A percentile compares a stretch with the other conserved stretches of the same genome.
Conservation (phyloP, 2,797 vertebrate genomes). For the Hippocampus kuda region DNA sequence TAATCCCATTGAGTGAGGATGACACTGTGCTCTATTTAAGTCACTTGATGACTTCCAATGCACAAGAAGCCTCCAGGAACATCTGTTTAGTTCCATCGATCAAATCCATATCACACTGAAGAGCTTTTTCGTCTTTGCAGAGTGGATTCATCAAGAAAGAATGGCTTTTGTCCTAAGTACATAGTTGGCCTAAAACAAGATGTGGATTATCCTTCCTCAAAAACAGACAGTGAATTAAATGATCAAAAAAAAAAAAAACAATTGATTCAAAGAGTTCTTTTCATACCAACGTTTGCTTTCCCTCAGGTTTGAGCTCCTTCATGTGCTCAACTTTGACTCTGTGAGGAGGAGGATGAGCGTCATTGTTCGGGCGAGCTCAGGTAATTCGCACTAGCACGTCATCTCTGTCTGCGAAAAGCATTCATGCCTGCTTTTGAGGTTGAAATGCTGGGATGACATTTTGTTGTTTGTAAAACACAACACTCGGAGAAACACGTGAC, state of each 20-base stretch:
- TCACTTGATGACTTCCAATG: background rate
- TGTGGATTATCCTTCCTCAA: background rate
- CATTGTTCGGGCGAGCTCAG: slow-evolving; percentile 81
- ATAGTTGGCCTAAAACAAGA: background rate
- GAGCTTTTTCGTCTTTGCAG: background rate
- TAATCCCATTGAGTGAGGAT: background rate
- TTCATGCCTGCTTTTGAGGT: background rate
- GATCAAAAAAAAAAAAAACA: background rate
- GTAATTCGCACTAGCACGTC: slow-evolving; percentile 45
- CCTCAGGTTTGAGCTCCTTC: slow-evolving; percentile 82
- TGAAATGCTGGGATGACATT: background rate
- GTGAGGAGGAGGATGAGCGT: slow-evolving; percentile 96
- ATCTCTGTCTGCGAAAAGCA: background rate
- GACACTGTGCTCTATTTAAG: background rate
- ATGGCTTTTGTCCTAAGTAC: background rate
- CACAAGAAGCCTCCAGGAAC: background rate
- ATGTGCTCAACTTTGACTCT: slow-evolving; percentile 91
- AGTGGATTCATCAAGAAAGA: background rate
- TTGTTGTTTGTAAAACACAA: background rate
- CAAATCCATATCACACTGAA: background rate
- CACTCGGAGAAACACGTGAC: too few species aligned
- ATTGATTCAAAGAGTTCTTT: background rate
- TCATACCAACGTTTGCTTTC: slow-evolving; percentile 6
- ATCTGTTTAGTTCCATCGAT: background rate
- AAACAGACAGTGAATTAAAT: background rate